Evolutionary conservation across 1,140 invertebrate species (phyloP).

Genomic region (Brachionus rubens): DNA sequence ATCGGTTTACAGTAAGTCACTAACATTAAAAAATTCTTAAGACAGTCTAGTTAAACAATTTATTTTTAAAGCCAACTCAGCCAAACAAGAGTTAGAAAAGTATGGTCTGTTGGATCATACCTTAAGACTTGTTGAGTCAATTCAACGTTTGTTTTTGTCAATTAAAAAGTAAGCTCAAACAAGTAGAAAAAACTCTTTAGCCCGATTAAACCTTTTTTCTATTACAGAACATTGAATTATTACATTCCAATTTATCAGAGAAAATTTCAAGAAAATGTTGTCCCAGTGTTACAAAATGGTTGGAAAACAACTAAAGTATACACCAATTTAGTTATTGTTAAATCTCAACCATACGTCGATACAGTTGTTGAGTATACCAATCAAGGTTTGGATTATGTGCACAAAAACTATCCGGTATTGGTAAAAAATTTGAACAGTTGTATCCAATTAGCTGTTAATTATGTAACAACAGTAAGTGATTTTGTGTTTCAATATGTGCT

Average conservation of each 20-base stretch:
- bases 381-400: not conserved
- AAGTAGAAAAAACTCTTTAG: not conserved
- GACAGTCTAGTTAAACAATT: not conserved
- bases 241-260: constrained; percentile 18
- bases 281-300: not conserved
- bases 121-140: constrained; percentile 1
- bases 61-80: constrained; percentile 31
- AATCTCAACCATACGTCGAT: constrained; percentile 22
- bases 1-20: constrained; percentile 32
- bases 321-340: not conserved
- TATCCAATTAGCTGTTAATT: constrained; percentile 13
- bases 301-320: not conserved
- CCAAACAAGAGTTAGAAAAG: constrained; percentile 5
- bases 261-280: not conserved
- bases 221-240: not conserved
- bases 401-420: not conserved
- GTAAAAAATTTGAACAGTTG: constrained; percentile 42
- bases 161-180: constrained; percentile 10
- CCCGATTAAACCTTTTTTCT: no score
- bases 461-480: not conserved
- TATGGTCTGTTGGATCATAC: constrained; percentile 30
- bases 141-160: not conserved
- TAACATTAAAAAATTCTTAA: no score
- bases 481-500: constrained; percentile 10
- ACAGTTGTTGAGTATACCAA: not conserved